Evolutionary conservation across 1,140 invertebrate species (phyloP).

Genomic region (Goniozus legneri): DNA sequence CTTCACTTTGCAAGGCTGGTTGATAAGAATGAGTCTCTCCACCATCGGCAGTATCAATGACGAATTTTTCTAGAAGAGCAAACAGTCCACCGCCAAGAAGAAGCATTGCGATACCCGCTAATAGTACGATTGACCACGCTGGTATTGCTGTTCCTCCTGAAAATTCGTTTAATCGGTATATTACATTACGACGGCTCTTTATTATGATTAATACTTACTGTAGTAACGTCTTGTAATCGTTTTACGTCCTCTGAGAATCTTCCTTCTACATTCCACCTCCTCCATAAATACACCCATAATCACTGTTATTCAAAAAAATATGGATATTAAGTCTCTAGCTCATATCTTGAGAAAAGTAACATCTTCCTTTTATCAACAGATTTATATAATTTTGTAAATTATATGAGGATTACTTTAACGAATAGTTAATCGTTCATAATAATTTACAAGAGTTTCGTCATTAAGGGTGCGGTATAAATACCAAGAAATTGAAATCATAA

Average conservation of each 20-base stretch:
- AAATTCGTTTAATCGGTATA: no score
- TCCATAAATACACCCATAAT: constrained; percentile 61
- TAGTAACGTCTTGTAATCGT: constrained; percentile 71
- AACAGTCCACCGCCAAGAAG: constrained; percentile 65
- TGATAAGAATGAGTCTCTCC: constrained; percentile 36
- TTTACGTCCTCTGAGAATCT: constrained; percentile 69
- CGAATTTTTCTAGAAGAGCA: constrained; percentile 63
- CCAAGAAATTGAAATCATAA: not conserved
- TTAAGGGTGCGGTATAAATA: no score
- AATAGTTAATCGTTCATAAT: no score
- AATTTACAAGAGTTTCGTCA: no score
- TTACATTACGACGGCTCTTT: no score
- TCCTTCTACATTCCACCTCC: constrained; percentile 69
- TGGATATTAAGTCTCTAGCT: constrained; percentile 11
- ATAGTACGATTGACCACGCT: constrained; percentile 68
- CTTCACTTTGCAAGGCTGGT: constrained; percentile 44
- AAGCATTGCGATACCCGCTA: constrained; percentile 65
- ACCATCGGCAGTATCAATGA: constrained; percentile 47
- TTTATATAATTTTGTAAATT: no score
- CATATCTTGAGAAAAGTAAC: no score
- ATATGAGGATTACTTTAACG: no score
- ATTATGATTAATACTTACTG: constrained; percentile 60
- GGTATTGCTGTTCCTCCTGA: constrained; percentile 65
- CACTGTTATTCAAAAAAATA: constrained; percentile 51
- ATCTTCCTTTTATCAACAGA: no score